Evolutionary conservation across 2,797 vertebrate species (phyloP).

Genomic region (Liasis olivaceus): DNA sequence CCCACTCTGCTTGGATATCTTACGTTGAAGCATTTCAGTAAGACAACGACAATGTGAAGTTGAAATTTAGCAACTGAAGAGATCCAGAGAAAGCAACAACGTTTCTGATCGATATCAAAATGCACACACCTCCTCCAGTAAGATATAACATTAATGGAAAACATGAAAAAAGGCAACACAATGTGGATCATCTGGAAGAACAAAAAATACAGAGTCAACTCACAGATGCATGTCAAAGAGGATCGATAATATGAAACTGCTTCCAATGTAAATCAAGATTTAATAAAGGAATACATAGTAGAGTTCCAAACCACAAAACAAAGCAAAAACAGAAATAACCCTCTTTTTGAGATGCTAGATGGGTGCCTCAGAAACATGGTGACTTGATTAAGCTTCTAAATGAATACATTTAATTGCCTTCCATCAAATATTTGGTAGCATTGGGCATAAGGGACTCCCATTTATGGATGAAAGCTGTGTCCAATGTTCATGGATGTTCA

Average conservation of each 20-base stretch:
- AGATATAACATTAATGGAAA: neutral
- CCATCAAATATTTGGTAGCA: neutral
- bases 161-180: neutral
- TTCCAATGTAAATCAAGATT: constrained; percentile 8
- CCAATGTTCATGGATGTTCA: neutral
- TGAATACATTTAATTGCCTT: neutral
- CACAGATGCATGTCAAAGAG: neutral
- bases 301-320: neutral
- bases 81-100: neutral
- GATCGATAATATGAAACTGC: neutral
- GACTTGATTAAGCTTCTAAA: neutral
- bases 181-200: neutral
- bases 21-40: neutral
- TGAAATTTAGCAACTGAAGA: neutral
- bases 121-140: neutral
- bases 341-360: too few relatives aligned
- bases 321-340: neutral
- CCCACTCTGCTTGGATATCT: neutral
- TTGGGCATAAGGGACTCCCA: neutral
- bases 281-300: neutral
- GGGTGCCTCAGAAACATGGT: neutral
- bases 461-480: too few relatives aligned
- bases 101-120: constrained; percentile 5
- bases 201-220: neutral
- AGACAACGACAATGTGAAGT: neutral